Evolutionary conservation across 30 jellyfish, hydroid and myxozoan species (phyloP), one percentile per base, ranked within the genome.

Genomic region (Catostylus mosaicus): DNA sequence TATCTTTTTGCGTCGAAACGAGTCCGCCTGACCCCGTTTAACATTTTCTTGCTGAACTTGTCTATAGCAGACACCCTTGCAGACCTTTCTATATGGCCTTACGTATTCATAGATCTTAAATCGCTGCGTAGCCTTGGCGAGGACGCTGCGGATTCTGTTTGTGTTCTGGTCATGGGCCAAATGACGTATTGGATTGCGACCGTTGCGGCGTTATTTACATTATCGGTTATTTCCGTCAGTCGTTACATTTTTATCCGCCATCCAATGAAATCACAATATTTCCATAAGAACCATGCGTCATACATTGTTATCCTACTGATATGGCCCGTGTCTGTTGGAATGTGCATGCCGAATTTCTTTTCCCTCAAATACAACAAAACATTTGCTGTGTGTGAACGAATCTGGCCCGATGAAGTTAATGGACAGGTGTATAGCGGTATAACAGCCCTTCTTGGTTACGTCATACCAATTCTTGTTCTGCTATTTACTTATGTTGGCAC

Each of bases 161-260:
- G 98, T 67, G 91, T 89, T 8, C 4, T 93, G 4, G 77, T 93
- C 20, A 95, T 88, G 86, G 98, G 98, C 1, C 93, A 88, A 79
- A 64, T 78, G 67, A 51, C 85, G 54, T 93, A 88, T 62, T 93
- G 91, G 83, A 34, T 88, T 19, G 89, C 84, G 23, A 84, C 98
- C 23, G 45, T 78, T 30, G 98, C 89, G 26, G 75, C 98, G 32
- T n/a, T 93, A 16, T 68, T 93, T 47, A 93, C 96, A 27, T 74
- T 93, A 56, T 29, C 94, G 43, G 95, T 93, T 14, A 77, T 93
- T 9, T 93, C 98, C 9, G 72, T 93, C 14, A 87, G 96, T 65
- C 92, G 98, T 33, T 93, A 93, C 57, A 43, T 88, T n/a, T 90
- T 83, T 36, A 93, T 93, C 62, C 89, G 89, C 35, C 88, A 88